phyloP scores from a whole-genome alignment of 2,888 invertebrate genomes.

The Troilus luridus region DNA sequence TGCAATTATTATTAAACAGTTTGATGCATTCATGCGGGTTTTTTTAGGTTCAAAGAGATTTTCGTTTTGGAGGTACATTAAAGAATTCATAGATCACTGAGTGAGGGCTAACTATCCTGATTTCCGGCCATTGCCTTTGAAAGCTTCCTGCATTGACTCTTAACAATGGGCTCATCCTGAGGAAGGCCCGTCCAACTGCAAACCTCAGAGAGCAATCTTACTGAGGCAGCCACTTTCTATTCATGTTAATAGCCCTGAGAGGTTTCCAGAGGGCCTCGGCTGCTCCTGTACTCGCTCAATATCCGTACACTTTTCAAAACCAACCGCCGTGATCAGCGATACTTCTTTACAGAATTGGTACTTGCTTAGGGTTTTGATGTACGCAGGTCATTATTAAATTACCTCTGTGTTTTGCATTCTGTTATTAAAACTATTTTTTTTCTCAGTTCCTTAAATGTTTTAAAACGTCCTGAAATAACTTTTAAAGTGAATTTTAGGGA shows the following conservation, averaged over 20 bases:
- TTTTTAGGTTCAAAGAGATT: too few relatives aligned
- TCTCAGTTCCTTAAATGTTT: too few relatives aligned
- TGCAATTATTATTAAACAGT: too few relatives aligned
- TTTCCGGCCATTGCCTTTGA: not conserved
- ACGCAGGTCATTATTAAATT: not conserved
- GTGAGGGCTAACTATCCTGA: too few relatives aligned
- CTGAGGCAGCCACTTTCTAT: conserved; percentile 3
- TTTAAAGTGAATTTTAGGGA: too few relatives aligned
- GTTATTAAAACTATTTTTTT: too few relatives aligned
- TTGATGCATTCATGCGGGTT: too few relatives aligned
- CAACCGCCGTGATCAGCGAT: not conserved
- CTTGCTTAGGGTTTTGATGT: not conserved
- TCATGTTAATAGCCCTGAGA: not conserved
- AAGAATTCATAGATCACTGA: too few relatives aligned
- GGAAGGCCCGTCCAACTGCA: not conserved
- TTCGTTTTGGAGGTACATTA: too few relatives aligned
- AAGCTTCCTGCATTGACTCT: not conserved
- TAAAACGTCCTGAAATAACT: too few relatives aligned
- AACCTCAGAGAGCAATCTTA: not conserved
- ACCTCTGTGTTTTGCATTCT: too few relatives aligned
- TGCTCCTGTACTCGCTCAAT: not conserved
- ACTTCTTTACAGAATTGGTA: not conserved
- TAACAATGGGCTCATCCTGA: not conserved
- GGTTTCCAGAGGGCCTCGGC: not conserved
- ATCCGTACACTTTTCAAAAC: not conserved